Evolutionary conservation across 2,113 vertebrate species (phyloP), one percentile per base, ranked within the genome.

Genomic region (Herpetotheres cachinnans): DNA sequence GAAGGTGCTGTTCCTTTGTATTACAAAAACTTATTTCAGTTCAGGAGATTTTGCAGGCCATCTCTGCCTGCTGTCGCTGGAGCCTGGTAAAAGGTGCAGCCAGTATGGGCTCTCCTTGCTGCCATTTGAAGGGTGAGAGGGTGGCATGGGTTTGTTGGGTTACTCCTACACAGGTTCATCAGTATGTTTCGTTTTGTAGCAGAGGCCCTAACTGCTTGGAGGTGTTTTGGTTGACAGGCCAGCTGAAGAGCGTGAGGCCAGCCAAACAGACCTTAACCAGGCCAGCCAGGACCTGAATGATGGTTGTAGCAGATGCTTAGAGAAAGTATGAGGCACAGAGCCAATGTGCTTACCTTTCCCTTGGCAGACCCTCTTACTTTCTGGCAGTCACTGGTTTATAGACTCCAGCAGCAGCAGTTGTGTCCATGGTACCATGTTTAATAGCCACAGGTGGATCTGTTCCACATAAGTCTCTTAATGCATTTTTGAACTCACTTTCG

Each of bases 71-170:
- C 50, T 55, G 29, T 63, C 16, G 1, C 32, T 72, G 66, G n/a
- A 50, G 38, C n/a, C 38, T 72, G 46, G 27, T 77, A 36, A 11
- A 2, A 1, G n/a, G 10, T 67, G 72, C 72, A 79, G 47, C 34
- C 11, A 7, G 32, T 16, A 11, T 6, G 32, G 25, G 42, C 29
- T 78, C 25, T 63, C 44, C 26, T 46, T 63, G 25, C 44, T 72
- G 54, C 44, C 0, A 1, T 81, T 54, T 18, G 47, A 40, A 32
- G n/a, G 32, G 13, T 19, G 40, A 61, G 65, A 32, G 67, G 10
- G 26, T 40, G n/a, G n/a, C 2, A 0, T 1, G 0, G 12, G 46
- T 8, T 22, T 12, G 24, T 11, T 0, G 1, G 49, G 32, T 38
- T 70, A 7, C 50, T 81, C 21, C 19, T 0, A 1, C 32, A 11